phyloP scores from a whole-genome alignment of 2,113 vertebrate genomes.

The Oryzias melastigma region DNA sequence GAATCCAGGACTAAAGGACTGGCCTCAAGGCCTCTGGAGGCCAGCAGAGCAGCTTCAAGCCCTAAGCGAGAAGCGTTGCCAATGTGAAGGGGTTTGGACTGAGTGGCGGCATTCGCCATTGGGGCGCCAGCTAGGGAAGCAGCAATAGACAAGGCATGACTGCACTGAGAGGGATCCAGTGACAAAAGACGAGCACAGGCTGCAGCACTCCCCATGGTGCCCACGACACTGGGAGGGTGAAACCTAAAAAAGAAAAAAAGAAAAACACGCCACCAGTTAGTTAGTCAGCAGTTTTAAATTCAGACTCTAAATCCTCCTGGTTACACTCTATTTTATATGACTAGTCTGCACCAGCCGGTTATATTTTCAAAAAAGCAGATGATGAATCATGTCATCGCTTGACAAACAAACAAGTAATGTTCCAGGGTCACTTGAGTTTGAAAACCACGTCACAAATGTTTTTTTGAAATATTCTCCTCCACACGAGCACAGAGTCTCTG shows the following conservation, averaged over 20 bases:
- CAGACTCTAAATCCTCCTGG: too few species aligned
- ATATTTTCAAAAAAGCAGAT: slow-evolving; percentile 29
- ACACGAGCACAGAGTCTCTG: slow-evolving; percentile 23
- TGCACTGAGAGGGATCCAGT: slow-evolving; percentile 71
- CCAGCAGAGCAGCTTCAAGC: slow-evolving; percentile 84
- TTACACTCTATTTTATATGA: too few species aligned
- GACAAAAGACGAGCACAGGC: slow-evolving; percentile 82
- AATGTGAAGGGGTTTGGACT: slow-evolving; percentile 85
- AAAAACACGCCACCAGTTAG: slow-evolving; percentile 2
- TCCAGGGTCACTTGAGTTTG: slow-evolving; percentile 12
- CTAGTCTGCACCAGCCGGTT: neutral
- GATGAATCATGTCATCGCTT: slow-evolving; percentile 28
- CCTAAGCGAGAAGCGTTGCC: slow-evolving; percentile 85
- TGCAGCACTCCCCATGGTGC: slow-evolving; percentile 86
- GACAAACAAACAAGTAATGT: slow-evolving; percentile 28
- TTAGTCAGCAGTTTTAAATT: slow-evolving; percentile 10
- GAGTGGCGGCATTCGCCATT: slow-evolving; percentile 90
- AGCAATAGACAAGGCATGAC: slow-evolving; percentile 84
- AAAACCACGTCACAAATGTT: slow-evolving; percentile 42
- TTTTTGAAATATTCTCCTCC: slow-evolving; percentile 21
- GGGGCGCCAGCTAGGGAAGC: slow-evolving; percentile 86
- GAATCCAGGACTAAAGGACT: slow-evolving; percentile 80
- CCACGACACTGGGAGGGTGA: slow-evolving; percentile 87
- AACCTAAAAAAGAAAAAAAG: slow-evolving; percentile 81
- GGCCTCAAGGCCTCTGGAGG: slow-evolving; percentile 82